A percentile compares a stretch with the other conserved stretches of the same genome.
These are phyloP conservation scores for Periophthalmodon schlosseri DNA, from an alignment of 2,113 vertebrate genomes.

Conservation along the genomic window DNA sequence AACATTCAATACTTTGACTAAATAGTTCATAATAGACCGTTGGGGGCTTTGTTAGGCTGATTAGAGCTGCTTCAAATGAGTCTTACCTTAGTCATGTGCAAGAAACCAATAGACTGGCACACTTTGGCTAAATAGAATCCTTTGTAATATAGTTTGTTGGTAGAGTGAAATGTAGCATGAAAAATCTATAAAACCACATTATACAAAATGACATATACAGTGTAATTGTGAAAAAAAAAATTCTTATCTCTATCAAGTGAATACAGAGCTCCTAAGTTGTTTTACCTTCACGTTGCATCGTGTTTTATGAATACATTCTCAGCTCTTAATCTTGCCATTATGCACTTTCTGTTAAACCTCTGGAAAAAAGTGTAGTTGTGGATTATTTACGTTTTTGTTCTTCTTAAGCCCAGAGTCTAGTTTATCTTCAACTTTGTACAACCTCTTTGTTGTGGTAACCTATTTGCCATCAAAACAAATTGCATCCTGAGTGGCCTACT, in stretches of 20 bases:
- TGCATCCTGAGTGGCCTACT: conserved; percentile 13
- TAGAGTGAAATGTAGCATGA: not conserved
- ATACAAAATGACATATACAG: no score
- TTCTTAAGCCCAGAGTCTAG: not conserved
- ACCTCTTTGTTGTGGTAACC: conserved; percentile 21
- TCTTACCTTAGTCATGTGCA: not conserved
- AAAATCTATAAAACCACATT: no score
- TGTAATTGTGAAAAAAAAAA: no score
- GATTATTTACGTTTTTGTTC: conserved; percentile 8
- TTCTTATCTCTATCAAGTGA: no score
- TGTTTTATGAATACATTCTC: no score
- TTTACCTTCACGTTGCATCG: no score
- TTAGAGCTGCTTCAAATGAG: conserved; percentile 5
- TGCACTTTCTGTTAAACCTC: not conserved
- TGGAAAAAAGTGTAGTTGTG: not conserved
- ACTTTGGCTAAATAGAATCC: not conserved
- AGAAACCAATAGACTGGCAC: not conserved
- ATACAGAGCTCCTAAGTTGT: no score
- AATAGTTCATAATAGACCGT: not conserved
- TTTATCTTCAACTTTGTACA: conserved; percentile 2
- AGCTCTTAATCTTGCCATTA: no score
- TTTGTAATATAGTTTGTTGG: not conserved
- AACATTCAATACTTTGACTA: conserved; percentile 1
- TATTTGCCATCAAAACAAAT: conserved; percentile 34
- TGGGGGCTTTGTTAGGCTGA: conserved; percentile 2